phyloP scores from a whole-genome alignment of 2,113 vertebrate species.

The Tachycineta bicolor region DNA sequence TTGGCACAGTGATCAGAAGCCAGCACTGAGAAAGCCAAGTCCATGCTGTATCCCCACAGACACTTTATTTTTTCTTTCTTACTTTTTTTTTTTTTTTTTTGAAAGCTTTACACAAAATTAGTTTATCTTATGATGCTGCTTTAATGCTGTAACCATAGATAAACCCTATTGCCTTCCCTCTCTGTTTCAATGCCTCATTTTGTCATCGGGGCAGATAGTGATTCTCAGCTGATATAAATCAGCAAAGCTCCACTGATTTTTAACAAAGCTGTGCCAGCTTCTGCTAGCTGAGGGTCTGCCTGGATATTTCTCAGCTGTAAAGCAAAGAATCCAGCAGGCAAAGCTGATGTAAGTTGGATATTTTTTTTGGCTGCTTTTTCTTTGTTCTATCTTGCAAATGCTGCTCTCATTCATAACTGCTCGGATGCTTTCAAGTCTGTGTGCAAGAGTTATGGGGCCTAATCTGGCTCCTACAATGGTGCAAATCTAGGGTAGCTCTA shows the following conservation, averaged over 20 bases:
- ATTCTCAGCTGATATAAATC: conserved; percentile 68
- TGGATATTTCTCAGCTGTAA: conserved; percentile 24
- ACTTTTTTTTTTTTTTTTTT: neutral
- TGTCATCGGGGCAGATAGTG: conserved; percentile 62
- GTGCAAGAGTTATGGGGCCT: conserved; percentile 21
- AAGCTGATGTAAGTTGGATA: conserved; percentile 29
- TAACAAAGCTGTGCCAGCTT: conserved; percentile 67
- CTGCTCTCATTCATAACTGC: conserved; percentile 43
- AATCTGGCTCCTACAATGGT: conserved; percentile 41
- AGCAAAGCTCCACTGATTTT: conserved; percentile 70
- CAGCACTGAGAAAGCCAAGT: neutral
- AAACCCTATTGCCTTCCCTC: conserved; percentile 49
- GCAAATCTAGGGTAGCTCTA: conserved; percentile 38
- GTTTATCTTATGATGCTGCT: conserved; percentile 45
- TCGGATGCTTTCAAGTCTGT: conserved; percentile 15
- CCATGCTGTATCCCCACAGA: neutral
- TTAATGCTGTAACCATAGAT: conserved; percentile 42
- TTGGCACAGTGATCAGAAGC: conserved; percentile 29
- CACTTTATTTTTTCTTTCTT: neutral
- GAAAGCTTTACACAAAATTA: conserved; percentile 26
- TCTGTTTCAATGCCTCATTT: conserved; percentile 50
- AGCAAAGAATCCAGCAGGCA: conserved; percentile 43
- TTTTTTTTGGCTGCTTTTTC: neutral
- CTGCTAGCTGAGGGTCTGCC: conserved; percentile 56
- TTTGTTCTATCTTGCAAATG: conserved; percentile 38